Evolutionary conservation across 2,113 vertebrate genomes (phyloP).

Genomic region (Apaloderma vittatum): DNA sequence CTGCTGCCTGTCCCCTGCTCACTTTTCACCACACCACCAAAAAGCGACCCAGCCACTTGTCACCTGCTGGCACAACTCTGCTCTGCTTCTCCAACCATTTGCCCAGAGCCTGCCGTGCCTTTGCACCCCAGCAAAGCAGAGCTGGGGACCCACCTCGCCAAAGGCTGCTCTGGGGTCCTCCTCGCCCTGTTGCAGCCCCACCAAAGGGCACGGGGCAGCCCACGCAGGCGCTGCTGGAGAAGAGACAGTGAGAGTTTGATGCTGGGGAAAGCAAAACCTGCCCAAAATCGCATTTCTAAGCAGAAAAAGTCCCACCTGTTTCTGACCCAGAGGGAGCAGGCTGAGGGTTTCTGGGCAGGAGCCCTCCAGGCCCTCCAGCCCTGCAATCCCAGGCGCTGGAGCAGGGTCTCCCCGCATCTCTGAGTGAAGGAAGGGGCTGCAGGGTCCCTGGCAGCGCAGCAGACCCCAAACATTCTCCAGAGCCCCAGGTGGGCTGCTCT

Average conservation of each 20-base stretch:
- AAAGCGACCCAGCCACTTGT: neutral
- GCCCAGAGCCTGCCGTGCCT: accelerated
- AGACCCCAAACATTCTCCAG: neutral
- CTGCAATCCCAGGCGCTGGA: neutral
- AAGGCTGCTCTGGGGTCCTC: neutral
- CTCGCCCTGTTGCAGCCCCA: neutral
- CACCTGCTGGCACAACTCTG: accelerated
- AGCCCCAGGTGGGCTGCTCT: accelerated
- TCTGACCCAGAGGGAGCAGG: accelerated
- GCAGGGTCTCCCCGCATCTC: neutral
- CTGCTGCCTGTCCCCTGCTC: neutral
- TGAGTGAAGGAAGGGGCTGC: neutral
- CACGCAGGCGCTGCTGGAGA: neutral
- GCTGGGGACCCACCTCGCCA: neutral
- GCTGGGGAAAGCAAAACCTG: neutral
- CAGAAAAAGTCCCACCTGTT: neutral
- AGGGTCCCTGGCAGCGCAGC: neutral
- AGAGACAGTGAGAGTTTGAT: accelerated
- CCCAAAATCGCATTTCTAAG: neutral
- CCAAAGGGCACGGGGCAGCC: neutral
- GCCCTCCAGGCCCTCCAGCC: neutral
- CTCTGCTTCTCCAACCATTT: neutral
- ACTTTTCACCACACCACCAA: neutral
- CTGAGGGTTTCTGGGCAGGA: neutral
- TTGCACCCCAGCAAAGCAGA: neutral